Evolutionary conservation across 2,888 invertebrate genomes (phyloP), one percentile per base, ranked within the genome.

Genomic region (Hyalella azteca): DNA sequence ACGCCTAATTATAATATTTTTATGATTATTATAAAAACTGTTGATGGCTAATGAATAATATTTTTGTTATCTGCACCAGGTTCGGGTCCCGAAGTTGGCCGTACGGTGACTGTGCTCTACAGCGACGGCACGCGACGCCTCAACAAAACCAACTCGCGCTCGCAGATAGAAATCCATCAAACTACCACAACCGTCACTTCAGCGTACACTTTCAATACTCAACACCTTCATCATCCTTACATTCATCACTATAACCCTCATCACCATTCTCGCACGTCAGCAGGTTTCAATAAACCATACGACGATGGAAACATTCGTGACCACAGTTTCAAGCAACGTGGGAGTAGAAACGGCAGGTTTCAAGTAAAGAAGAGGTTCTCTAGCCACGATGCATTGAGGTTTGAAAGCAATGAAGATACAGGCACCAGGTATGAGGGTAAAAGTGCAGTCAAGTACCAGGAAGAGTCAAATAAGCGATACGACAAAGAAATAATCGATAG

Each of bases 51-150:
- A n/a, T n/a, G n/a, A n/a, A n/a, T n/a, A n/a, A n/a, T n/a, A n/a
- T n/a, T n/a, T n/a, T n/a, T n/a, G n/a, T n/a, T n/a, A 26, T n/a
- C 1, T 54, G 1, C 19, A 3, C 4, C 81, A 81, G 81, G 81
- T 39, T 73, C 66, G 26, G 73, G 54, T 9, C 76, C 49, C n/a
- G 59, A 77, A 36, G 79, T 79, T 29, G 79, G 77, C 32, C 77
- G 81, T 77, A 79, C 79, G 50, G 77, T 81, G 81, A 81, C 81
- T n/a, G 77, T 81, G 78, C 59, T 81, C 73, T 79, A 81, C 79
- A 81, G 81, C 54, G 81, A 81, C 19, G 81, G 79, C 19, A 77
- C 76, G 19, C 66, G 75, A 48, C 79, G 81, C n/a, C 79, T 66
- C 66, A 32, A 66, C 66, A 66, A 66, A n/a, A 66, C 66, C 36